Evolutionary conservation across 2,797 vertebrate species (phyloP), one percentile per base, ranked within the genome.

Genomic region (Tapera naevia): DNA sequence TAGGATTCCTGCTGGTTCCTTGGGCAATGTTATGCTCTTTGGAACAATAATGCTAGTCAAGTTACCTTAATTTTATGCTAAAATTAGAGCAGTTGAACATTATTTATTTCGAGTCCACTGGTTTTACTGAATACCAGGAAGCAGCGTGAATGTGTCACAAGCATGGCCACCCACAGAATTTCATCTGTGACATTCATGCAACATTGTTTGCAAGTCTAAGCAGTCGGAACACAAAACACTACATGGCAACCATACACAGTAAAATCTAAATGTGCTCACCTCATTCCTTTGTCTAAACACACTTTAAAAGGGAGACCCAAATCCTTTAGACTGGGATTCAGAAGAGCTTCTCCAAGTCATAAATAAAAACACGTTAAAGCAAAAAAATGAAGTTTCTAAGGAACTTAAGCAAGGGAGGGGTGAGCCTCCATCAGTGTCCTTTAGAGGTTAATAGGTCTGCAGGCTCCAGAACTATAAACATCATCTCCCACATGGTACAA

Each of bases 31-130:
- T 67, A 65, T 1, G 0, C 78, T 81, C 74, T 58, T 45, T 12
- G 57, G 72, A 90, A 92, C 90, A 90, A 82, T 64, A 80, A 80
- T 1, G 1, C 76, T 16, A 62, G 51, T 73, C 76, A 91, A 75
- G 35, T 35, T 84, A 71, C 14, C 90, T 88, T 67, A 37, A 76
- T 80, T 92, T 84, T 46, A 46, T 43, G 41, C 88, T 94, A 89
- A 89, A 92, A 92, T 95, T 86, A 95, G 87, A 94, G 58, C n/a
- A 14, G 48, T 25, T 82, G 33, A 61, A 70, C 80, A 73, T 75
- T 37, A 83, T 82, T 94, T 75, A 83, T 95, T 96, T 93, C 12
- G 0, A 94, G 83, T 57, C 50, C 73, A 39, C 45, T 76, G 70
- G 28, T 73, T 92, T 69, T 67, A 45, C 2, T 80, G 45, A 95